Conservation (phyloP, 1,140 invertebrate genomes). For the Caenorhabditis latens region DNA sequence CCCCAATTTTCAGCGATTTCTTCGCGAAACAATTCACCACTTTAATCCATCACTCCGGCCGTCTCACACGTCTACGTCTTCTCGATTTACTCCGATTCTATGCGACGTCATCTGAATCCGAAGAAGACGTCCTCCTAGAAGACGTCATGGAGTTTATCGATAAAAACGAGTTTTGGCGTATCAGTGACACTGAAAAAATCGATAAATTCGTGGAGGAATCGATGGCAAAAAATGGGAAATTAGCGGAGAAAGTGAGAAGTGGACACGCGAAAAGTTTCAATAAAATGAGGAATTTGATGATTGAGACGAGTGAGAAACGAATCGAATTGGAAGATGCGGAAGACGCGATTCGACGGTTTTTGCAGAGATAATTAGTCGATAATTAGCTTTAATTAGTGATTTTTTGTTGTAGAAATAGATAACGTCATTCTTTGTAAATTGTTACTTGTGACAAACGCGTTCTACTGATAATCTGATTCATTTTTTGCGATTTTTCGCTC, state of each 20-base stretch:
- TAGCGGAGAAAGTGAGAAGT: slow-evolving; percentile 15
- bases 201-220: neutral
- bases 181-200: neutral
- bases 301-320: neutral
- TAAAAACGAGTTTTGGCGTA: neutral
- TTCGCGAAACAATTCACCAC: slow-evolving; percentile 12
- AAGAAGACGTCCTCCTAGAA: neutral
- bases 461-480: too few species aligned
- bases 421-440: too few species aligned
- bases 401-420: too few species aligned
- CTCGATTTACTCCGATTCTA: slow-evolving; percentile 12
- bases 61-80: neutral
- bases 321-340: slow-evolving; percentile 25
- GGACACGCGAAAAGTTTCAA: slow-evolving; percentile 28
- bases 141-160: neutral
- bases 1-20: neutral
- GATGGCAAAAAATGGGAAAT: slow-evolving; percentile 6
- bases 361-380: neutral
- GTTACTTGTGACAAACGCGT: too few species aligned
- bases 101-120: neutral
- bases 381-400: too few species aligned
- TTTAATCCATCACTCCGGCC: neutral
- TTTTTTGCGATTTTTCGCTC: too few species aligned
- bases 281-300: slow-evolving; percentile 4
- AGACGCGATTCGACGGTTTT: neutral